Percentiles rank a stretch among this genome's conserved stretches.
Evolutionary conservation across 2,888 invertebrate species (phyloP).

Genomic region (Achlya flavicornis): DNA sequence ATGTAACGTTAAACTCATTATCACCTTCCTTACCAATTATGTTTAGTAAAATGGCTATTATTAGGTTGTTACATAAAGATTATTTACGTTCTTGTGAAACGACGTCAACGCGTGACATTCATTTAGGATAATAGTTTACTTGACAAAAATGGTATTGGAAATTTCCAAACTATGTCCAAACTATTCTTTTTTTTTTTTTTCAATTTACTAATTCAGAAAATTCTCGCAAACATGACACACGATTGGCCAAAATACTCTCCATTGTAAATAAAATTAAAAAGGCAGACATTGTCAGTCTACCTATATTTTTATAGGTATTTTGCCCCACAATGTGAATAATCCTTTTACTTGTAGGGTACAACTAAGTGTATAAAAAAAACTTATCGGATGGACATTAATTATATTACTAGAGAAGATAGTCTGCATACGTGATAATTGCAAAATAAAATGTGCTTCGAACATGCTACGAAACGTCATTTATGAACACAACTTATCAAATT

Average conservation of each 20-base stretch:
- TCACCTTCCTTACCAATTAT: neutral
- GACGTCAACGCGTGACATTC: neutral
- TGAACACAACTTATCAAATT: neutral
- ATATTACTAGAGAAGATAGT: neutral
- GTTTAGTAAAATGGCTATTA: neutral
- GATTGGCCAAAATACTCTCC: no score
- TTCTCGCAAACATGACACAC: no score
- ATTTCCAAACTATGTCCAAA: neutral
- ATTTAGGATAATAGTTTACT: neutral
- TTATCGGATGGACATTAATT: neutral
- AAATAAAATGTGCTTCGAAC: neutral
- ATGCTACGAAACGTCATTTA: constrained; percentile 2
- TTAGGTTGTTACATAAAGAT: neutral
- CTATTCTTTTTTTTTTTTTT: neutral
- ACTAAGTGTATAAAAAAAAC: no score
- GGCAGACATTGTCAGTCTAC: no score
- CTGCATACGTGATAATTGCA: neutral
- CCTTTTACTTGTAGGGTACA: no score
- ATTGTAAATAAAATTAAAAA: no score
- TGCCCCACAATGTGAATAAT: no score
- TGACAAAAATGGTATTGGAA: neutral
- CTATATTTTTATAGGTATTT: no score
- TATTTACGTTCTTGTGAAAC: neutral
- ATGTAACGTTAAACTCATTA: neutral
- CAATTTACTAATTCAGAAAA: no score